Evolutionary conservation across 2,888 invertebrate species (phyloP).

Genomic region (Hyles lineata): DNA sequence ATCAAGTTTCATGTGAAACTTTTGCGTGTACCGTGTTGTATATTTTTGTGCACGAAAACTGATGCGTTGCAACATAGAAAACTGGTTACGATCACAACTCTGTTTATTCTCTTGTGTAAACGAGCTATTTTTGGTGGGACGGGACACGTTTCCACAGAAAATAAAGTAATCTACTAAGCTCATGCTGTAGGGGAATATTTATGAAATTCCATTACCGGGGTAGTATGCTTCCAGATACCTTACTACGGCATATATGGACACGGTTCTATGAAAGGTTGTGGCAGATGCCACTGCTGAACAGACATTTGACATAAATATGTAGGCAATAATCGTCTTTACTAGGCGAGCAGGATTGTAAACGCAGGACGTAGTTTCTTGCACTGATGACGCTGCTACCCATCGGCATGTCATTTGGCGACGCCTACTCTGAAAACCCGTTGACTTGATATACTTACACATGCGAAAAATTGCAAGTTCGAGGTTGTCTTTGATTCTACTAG

Average conservation of each 20-base stretch:
- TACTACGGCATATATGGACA: background rate
- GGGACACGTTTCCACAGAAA: conserved; percentile 34
- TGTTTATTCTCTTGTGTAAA: conserved; percentile 39
- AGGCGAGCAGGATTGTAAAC: too few relatives aligned
- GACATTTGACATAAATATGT: too few relatives aligned
- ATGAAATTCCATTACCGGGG: background rate
- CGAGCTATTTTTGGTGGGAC: conserved; percentile 41
- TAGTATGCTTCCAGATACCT: background rate
- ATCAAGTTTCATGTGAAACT: background rate
- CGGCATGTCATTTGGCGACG: too few relatives aligned
- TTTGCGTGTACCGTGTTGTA: background rate
- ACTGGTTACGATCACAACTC: conserved; percentile 4
- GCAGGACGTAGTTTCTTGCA: too few relatives aligned
- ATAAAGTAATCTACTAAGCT: conserved; percentile 35
- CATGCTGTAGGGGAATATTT: conserved; percentile 2
- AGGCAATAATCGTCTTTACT: too few relatives aligned
- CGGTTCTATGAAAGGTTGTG: too few relatives aligned
- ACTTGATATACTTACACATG: too few relatives aligned
- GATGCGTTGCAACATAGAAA: conserved; percentile 21
- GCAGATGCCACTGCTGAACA: too few relatives aligned
- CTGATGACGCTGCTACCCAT: too few relatives aligned
- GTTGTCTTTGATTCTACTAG: too few relatives aligned
- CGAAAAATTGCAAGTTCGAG: too few relatives aligned
- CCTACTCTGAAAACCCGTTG: too few relatives aligned
- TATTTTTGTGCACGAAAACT: conserved; percentile 5